Base-by-base conservation (phyloP, 2,113 vertebrate species). In the Carettochelys insculpta region DNA sequence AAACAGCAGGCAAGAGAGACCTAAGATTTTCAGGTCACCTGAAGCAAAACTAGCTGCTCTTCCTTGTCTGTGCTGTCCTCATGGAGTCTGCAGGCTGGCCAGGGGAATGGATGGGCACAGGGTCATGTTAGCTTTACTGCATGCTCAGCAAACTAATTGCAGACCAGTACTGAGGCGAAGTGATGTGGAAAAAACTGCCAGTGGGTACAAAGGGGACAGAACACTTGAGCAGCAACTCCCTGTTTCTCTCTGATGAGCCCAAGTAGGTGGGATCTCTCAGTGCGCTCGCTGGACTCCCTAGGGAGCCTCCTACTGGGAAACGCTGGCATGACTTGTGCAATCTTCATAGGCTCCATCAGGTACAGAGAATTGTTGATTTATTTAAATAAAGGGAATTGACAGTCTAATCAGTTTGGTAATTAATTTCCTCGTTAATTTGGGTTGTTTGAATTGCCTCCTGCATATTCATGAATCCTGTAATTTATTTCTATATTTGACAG, bases 381-480 rank as follows among this genome's bases (percentile, higher is more conserved):
- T 97, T 95, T 91, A 95, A 95, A 96, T 96, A 95, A 97, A 97
- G 95, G 87, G 91, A 96, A 84, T 93, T 97, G 94, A 89, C 96
- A 97, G 87, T 51, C 95, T 95, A 96, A 97, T 97, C 96, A 97
- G 91, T 95, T 95, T 95, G 90, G 89, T 92, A 97, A 97, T 97
- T 96, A 97, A 97, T 96, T 92, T 97, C 93, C 95, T 90, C 95
- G 93, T 96, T 97, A 96, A 96, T 97, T 96, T 91, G 79, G 89
- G 89, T 87, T 87, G 82, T 94, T 96, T 95, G 90, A 96, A 95
- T 96, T 91, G 92, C 92, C 31, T 97, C 90, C 94, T 97, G 95
- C 96, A 96, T 97, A 97, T 97, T 96, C 94, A 96, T 93, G 85
- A 92, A 92, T 58, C 53, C 89, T 80, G 87, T 80, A 94, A 94